These are phyloP conservation scores for Aphelinus certus DNA, from an alignment of 1,140 invertebrate genomes.

Conservation along the genomic window DNA sequence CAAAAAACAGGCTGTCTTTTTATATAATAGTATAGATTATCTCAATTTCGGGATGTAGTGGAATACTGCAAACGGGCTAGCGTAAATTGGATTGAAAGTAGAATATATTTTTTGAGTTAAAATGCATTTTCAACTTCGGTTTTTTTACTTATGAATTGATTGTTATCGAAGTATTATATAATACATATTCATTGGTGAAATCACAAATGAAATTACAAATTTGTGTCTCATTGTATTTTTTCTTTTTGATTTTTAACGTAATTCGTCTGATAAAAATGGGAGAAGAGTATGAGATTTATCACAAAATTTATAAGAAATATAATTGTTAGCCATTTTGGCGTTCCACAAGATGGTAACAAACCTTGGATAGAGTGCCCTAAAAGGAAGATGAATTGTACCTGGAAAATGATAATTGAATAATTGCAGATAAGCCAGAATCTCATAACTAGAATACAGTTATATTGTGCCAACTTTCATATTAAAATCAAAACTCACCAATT, in stretches of 20 bases:
- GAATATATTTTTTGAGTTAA: too few relatives aligned
- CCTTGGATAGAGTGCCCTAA: conserved; percentile 68
- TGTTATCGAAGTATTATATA: too few relatives aligned
- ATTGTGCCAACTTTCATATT: background rate
- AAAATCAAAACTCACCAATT: conserved; percentile 71
- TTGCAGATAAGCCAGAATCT: background rate
- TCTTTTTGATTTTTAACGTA: conserved; percentile 27
- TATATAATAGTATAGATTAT: too few relatives aligned
- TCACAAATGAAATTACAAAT: too few relatives aligned
- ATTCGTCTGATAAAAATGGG: conserved; percentile 50
- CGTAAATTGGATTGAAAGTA: too few relatives aligned
- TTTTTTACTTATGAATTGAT: too few relatives aligned
- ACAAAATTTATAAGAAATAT: conserved; percentile 42
- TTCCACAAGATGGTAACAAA: conserved; percentile 35
- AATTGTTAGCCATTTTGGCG: conserved; percentile 38
- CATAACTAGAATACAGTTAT: background rate
- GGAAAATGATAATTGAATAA: conserved; percentile 15
- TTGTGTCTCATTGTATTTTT: conserved; percentile 3
- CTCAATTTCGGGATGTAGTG: too few relatives aligned
- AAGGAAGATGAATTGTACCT: conserved; percentile 78
- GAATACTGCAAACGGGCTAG: too few relatives aligned
- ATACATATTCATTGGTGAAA: too few relatives aligned
- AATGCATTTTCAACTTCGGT: too few relatives aligned
- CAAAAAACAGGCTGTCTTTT: too few relatives aligned
- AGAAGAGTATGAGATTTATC: conserved; percentile 49